Base-by-base conservation (phyloP, 1,140 invertebrate genomes). In the Mercenaria mercenaria region DNA sequence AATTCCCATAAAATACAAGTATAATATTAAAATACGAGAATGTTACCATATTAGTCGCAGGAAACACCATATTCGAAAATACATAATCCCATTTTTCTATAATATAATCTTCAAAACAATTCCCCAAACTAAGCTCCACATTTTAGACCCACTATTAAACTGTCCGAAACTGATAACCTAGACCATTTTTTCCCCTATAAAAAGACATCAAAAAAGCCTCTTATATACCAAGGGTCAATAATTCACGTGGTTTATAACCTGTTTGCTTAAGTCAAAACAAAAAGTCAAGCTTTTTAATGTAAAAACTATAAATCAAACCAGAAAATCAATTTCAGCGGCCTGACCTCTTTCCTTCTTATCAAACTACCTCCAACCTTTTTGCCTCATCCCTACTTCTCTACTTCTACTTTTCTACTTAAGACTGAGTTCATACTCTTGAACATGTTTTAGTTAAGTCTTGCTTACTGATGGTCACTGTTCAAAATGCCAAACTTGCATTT, bases 271-370 rank as follows among this genome's bases (percentile, higher is more conserved):
- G 76, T 37, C 61, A 72, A 84, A 72, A 39, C 15, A 84, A 84
- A 82, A 84, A 67, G 59, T 84, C 61, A 84, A 84, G 39, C 26
- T 37, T 84, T 84, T 67, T 43, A 83, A 43, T 76, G 72, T 61
- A 50, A 59, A 41, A 61, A 61, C 79, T 23, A 81, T 81, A 81
- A 81, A 81, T 81, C 79, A 59, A 37, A 61, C n/a, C 26, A 3
- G 29, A 61, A 81, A 81, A 81, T 81, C 79, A 81, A 81, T 81
- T 80, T 80, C 39, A n/a, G 61, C 3, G 67, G n/a, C 20, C 39
- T 72, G 67, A 72, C 67, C 67, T 72, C 15, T 72, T 23, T 72
- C 29, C 1, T 39, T 72, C 67, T 72, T 72, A 72, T 72, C 67
- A 32, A 72, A 18, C 13, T n/a, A 64, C 59, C 59, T 29, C 23